phyloP scores from a whole-genome alignment of 2,113 vertebrate genomes.

The Aplodontia rufa region DNA sequence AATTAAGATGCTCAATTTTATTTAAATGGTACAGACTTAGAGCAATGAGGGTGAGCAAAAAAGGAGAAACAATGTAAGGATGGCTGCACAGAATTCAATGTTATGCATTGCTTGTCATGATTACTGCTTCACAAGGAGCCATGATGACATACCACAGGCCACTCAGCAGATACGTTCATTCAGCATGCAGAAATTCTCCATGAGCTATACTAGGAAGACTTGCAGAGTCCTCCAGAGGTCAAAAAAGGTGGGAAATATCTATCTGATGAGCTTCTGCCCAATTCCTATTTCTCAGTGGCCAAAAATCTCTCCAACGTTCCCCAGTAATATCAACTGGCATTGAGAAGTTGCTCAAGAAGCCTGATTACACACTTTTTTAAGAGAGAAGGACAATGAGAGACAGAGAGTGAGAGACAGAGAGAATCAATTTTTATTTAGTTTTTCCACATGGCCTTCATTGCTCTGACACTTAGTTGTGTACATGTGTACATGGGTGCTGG shows the following conservation, averaged over 20 bases:
- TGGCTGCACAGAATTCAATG: background rate
- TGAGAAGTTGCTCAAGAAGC: background rate
- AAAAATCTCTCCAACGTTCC: background rate
- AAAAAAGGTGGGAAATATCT: background rate
- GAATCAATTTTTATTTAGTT: too few species aligned
- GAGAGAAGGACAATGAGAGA: too few species aligned
- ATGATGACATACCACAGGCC: background rate
- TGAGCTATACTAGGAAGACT: background rate
- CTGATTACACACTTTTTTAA: background rate
- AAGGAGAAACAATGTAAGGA: background rate
- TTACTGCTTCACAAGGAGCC: background rate
- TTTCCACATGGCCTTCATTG: too few species aligned
- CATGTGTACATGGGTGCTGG: too few species aligned
- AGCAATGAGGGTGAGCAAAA: background rate
- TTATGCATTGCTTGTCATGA: background rate
- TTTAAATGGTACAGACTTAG: background rate
- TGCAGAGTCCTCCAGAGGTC: background rate
- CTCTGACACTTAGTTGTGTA: too few species aligned
- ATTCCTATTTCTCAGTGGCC: background rate
- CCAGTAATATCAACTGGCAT: background rate
- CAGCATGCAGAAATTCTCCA: background rate
- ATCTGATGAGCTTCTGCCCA: background rate
- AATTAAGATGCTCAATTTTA: constrained; percentile 29
- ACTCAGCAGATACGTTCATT: background rate
- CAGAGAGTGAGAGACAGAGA: too few species aligned